Evolutionary conservation across 2,888 invertebrate species (phyloP), one percentile per base, ranked within the genome.

Genomic region (Cryptophagus acutangulus): DNA sequence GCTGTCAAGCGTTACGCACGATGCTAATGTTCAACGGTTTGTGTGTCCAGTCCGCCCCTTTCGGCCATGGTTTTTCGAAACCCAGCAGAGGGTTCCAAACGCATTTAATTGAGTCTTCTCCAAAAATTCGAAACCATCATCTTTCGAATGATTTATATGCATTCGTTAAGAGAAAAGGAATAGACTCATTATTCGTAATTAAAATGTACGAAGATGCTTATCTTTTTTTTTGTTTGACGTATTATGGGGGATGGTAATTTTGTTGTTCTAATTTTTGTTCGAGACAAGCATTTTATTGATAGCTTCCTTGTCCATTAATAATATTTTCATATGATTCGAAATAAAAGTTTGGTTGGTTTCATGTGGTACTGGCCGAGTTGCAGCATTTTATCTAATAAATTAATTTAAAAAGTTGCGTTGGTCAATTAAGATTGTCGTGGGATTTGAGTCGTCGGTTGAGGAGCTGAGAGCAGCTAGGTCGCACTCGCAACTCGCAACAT

Each of bases 91-190:
- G 14, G 26, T 13, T n/a, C 15, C 13, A 17, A 31, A 50, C 51
- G 51, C 49, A 54, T 52, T 59, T 57, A 60, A 60, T 59, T 58
- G 60, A 60, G 60, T 50, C 52, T 49, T 54, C 50, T 44, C 51
- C n/a, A n/a, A n/a, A n/a, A n/a, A n/a, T n/a, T n/a, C n/a, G n/a
- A n/a, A n/a, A n/a, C n/a, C n/a, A n/a, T n/a, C n/a, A n/a, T n/a
- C n/a, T n/a, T n/a, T n/a, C n/a, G n/a, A n/a, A n/a, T n/a, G n/a
- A n/a, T n/a, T n/a, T n/a, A n/a, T 48, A 51, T 53, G 51, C 48
- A 54, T 52, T 45, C 41, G 35, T 40, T 43, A 43, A 43, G 46
- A 56, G 53, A 54, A n/a, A n/a, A n/a, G n/a, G n/a, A n/a, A 56
- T 55, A 46, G 53, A 51, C 54, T 53, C 48, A 56, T 56, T 56